Evolutionary conservation across 2,797 vertebrate genomes (phyloP), one percentile per base, ranked within the genome.

Genomic region (Poecile montanus): DNA sequence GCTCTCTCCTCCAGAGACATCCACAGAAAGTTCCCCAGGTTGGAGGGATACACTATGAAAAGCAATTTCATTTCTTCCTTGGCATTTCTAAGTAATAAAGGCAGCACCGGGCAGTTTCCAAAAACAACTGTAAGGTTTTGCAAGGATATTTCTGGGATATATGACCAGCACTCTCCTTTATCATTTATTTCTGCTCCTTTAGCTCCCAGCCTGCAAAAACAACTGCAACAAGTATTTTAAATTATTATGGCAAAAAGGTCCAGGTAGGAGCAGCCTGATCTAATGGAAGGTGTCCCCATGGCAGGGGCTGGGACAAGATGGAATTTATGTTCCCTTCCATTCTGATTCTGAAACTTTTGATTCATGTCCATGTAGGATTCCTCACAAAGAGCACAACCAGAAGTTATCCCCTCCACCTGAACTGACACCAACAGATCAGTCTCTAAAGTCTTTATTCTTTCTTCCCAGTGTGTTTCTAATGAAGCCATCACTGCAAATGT

Each of bases 11-110:
- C 78, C 45, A 63, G n/a, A 54, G 65, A 40, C 45, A 44, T 68
- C 53, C 26, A 32, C 45, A 74, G 85, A 85, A 90, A 81, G 79
- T 72, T 81, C 67, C 60, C 29, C 48, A 40, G 10, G 23, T 42
- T 86, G 76, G 85, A 78, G 60, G 22, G 61, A 72, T 56, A 65
- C 25, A 29, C 17, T 20, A 77, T 8, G 34, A 96, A 93, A 93
- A 88, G 61, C 30, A 84, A 94, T 94, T 92, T 62, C 5, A 66
- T 91, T 90, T 88, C 94, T 94, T 91, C 53, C 62, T 51, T 89
- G 83, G 89, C 76, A 88, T 90, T 94, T 90, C 27, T 25, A 78
- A 78, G 79, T 60, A 83, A 95, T 72, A 85, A 94, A 85, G 88
- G 57, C 57, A 70, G 74, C 56, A 72, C 18, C 0, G 0, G 54